Base-by-base conservation (phyloP, 2,113 vertebrate species). In the Melanostigma gelatinosum region DNA sequence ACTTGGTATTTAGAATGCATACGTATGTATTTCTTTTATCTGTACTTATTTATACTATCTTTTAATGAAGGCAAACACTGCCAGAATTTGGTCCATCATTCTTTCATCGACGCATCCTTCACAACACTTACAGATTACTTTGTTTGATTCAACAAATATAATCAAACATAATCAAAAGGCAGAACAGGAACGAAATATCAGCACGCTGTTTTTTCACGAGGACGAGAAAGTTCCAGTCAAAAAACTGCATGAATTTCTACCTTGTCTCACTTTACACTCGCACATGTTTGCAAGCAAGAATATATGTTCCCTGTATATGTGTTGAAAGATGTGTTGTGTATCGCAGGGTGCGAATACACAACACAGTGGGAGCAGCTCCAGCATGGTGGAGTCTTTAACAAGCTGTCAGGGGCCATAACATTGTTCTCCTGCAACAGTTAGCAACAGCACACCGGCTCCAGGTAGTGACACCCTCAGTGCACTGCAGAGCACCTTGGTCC, bases 341-440 rank as follows among this genome's bases (percentile, higher is more conserved):
- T 70, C 77, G 76, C 38, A 44, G 22, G 42, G 77, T 63, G 76
- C 72, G 75, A 85, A 89, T 48, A 75, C 73, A 87, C 75, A 75
- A 52, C 83, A 74, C 62, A 76, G 86, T 27, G 76, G 75, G 85
- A 86, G 72, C 85, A 75, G 83, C 72, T 68, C 72, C 80, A 90
- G 84, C 83, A 88, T 72, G 65, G 66, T 68, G 78, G 79, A 87
- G 88, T 85, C 89, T 91, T 93, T 94, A 94, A 93, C 93, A 93
- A 93, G 91, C 91, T 92, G 92, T 93, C 93, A 93, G 76, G 85
- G 90, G 82, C 85, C 72, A 84, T 70, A 86, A 92, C 87, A 89
- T 85, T 86, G 83, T 88, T 88, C 86, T 87, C 66, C 72, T 80
- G 75, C 69, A 88, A 72, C 86, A 67, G 80, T 90, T 89, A 89